Evolutionary conservation across 2,888 invertebrate genomes (phyloP).

Genomic region (Rhamphomyia laevipes): DNA sequence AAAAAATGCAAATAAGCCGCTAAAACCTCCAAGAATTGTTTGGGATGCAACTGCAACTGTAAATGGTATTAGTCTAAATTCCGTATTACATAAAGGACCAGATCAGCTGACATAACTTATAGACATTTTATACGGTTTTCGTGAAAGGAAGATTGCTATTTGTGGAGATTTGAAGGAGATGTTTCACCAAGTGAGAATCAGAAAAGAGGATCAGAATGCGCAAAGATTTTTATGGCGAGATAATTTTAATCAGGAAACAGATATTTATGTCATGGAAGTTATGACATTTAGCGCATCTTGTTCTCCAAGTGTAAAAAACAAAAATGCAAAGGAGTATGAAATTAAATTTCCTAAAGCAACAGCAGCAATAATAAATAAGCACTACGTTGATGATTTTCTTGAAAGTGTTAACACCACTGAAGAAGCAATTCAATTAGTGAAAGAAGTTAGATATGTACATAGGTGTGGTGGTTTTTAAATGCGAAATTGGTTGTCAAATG

Average conservation of each 20-base stretch:
- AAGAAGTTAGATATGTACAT: no score
- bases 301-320: constrained; percentile 17
- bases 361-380: constrained; percentile 11
- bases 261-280: constrained; percentile 14
- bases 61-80: no score
- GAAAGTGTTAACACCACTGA: no score
- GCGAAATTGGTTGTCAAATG: no score
- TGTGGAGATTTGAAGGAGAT: constrained; percentile 22
- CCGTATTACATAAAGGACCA: no score
- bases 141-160: constrained; percentile 25
- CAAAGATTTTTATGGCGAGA: constrained; percentile 24
- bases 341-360: constrained; percentile 11
- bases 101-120: constrained; percentile 21
- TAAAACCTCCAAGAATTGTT: no score
- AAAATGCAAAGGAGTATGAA: constrained; percentile 12
- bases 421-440: no score
- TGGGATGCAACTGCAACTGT: no score
- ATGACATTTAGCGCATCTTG: constrained; percentile 19
- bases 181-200: constrained; percentile 20
- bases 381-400: no score
- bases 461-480: no score
- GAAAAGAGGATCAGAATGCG: constrained; percentile 20
- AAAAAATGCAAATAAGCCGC: no score
- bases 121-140: constrained; percentile 28
- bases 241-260: constrained; percentile 14